A percentile compares a stretch with the other conserved stretches of the same genome.
Evolutionary conservation across 2,113 vertebrate genomes (phyloP).

Genomic region (Leptobrachium leishanense): DNA sequence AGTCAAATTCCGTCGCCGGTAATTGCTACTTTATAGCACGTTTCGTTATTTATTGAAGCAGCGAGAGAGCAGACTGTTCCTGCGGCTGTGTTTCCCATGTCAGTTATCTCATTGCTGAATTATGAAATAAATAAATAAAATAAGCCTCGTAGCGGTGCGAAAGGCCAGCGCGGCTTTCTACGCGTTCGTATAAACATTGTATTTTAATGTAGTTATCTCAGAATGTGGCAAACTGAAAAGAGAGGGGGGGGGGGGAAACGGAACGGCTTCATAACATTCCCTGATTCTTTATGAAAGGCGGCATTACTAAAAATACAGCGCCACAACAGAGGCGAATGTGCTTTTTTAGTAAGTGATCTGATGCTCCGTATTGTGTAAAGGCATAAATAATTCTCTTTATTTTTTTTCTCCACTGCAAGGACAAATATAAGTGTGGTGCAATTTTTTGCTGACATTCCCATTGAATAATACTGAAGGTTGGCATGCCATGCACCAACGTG

Average conservation of each 20-base stretch:
- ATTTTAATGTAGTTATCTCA: not conserved
- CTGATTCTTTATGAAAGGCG: slow-evolving; percentile 18
- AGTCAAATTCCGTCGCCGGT: too few relatives aligned
- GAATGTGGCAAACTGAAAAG: not conserved
- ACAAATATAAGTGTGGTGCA: too few relatives aligned
- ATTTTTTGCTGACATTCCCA: too few relatives aligned
- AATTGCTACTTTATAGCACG: not conserved
- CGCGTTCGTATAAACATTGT: slow-evolving; percentile 18
- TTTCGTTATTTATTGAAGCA: not conserved
- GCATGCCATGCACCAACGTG: too few relatives aligned
- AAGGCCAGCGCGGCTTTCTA: not conserved
- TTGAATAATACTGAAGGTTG: too few relatives aligned
- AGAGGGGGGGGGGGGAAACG: not conserved
- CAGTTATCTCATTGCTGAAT: not conserved
- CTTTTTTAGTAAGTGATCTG: too few relatives aligned
- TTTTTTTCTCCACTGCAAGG: too few relatives aligned
- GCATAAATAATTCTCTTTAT: too few relatives aligned
- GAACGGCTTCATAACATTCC: not conserved
- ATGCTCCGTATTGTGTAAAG: too few relatives aligned
- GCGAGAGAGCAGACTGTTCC: not conserved
- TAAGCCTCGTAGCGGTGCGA: not conserved
- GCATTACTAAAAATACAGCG: slow-evolving; percentile 22
- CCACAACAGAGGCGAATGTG: too few relatives aligned
- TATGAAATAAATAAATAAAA: not conserved
- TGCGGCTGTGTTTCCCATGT: not conserved